phyloP scores from a whole-genome alignment of 2,888 invertebrate genomes.

The Prosopocoilus inquinatus region DNA sequence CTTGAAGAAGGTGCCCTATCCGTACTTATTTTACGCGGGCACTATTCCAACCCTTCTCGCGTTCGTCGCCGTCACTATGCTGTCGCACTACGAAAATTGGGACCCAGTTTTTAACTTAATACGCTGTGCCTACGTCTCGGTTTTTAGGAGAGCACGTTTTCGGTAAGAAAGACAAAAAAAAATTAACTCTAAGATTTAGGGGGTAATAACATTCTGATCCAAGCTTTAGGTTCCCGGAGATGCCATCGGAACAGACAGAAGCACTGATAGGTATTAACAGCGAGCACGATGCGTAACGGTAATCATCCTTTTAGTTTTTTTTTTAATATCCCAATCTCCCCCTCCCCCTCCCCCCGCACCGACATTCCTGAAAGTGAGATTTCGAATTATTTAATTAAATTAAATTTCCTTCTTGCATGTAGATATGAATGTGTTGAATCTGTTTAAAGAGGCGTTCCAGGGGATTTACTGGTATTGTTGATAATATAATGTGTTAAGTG shows the following conservation, averaged over 20 bases:
- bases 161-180: slow-evolving; percentile 52
- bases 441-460: too few species aligned
- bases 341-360: too few species aligned
- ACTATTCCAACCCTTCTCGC: slow-evolving; percentile 74
- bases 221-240: slow-evolving; percentile 58
- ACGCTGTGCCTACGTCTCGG: slow-evolving; percentile 53
- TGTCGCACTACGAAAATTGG: slow-evolving; percentile 78
- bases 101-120: slow-evolving; percentile 69
- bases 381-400: too few species aligned
- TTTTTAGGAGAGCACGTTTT: slow-evolving; percentile 53
- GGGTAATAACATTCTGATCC: too few species aligned
- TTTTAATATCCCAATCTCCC: too few species aligned
- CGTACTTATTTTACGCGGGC: slow-evolving; percentile 73
- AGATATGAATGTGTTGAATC: too few species aligned
- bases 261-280: slow-evolving; percentile 63
- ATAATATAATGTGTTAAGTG: too few species aligned
- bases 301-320: not conserved
- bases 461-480: too few species aligned
- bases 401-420: too few species aligned
- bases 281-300: slow-evolving; percentile 56
- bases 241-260: slow-evolving; percentile 68
- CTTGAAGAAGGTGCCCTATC: slow-evolving; percentile 66
- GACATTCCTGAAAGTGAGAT: not conserved
- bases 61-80: slow-evolving; percentile 66
- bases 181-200: not conserved